Base-by-base conservation (phyloP, 64 coral and sea anemone genomes). In the Acropora yongei region DNA sequence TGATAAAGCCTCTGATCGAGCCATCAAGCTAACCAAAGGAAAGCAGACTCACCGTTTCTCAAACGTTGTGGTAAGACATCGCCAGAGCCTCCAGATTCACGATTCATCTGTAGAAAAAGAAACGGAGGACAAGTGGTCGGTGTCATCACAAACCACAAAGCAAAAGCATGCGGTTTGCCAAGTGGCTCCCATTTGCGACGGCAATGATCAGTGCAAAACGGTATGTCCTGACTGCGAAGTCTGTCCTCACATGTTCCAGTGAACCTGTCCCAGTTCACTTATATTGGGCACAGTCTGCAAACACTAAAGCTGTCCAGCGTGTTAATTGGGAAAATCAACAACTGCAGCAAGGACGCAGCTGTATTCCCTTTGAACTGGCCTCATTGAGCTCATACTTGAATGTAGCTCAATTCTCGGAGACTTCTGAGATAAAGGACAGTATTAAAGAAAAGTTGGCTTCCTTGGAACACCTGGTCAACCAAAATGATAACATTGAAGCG, bases 1-100 rank as follows among this genome's bases (percentile, higher is more conserved):
- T 77, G 93, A 91, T 51, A 87, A 90, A 75, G 41, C 80, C 6
- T 95, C 87, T 80, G 44, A 91, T 42, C 6, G 76, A 7, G 5
- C 83, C 1, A 74, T 95, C 9, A 95, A 84, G 47, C 5, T 95
- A 0, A 91, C 84, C 11, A 95, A 88, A 66, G 94, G 94, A 48
- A 91, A 91, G 48, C 9, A 47, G 4, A 88, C 58, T 7, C 55
- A 76, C 47, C 79, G 76, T 44, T 58, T 53, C 43, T 80, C 41
- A 11, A 46, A 74, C 6, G 91, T 80, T 41, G 48, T 83, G 6
- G 78, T 71, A n/a, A 8, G 72, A 18, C 94, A 95, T 43, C 47
- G 18, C 12, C 71, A 87, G 46, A 95, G 84, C 49, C 39, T 49
- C 41, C 43, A 6, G 7, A 44, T 95, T 13, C 8, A 16, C 7